Evolutionary conservation across 2,113 vertebrate species (phyloP), one percentile per base, ranked within the genome.

Genomic region (Ariopsis seemanni): DNA sequence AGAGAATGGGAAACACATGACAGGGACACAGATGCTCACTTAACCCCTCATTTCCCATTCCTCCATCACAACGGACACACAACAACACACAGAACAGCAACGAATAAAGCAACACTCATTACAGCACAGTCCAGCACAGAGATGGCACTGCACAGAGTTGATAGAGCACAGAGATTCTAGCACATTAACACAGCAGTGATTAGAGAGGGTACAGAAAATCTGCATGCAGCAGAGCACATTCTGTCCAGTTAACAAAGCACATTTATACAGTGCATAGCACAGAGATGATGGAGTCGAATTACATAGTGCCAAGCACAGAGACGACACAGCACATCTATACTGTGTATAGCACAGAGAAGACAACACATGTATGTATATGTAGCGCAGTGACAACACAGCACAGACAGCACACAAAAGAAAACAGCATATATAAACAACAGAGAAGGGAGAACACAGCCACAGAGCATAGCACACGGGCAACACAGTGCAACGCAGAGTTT

Each of bases 41-140:
- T 90, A 86, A 89, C 77, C 85, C 82, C 74, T 87, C 55, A 85
- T 91, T 88, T 85, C 85, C 81, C 62, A 88, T 91, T 86, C 58
- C 81, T 74, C 77, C 50, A 17, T 34, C 27, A 50, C 84, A 55
- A 57, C 34, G 85, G 83, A 86, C 80, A 69, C 42, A 74, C 42
- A 71, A 25, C 22, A 48, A 0, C 72, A 27, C 84, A 50, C 69
- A 34, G 50, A 53, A 77, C 88, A 60, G 74, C 86, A n/a, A 27
- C 1, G 12, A 27, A 79, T 8, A 53, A 53, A 74, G 80, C 50
- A 69, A 77, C 52, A 34, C 52, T 11, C 10, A 34, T 2, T 12
- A 82, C 17, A 30, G n/a, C 71, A 27, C 11, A 14, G 75, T 9
- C 25, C 0, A 67, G 60, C 83, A 74, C 7, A 65, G 48, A 55